Evolutionary conservation across 1,140 invertebrate genomes (phyloP), one percentile per base, ranked within the genome.

Genomic region (Ceratina japonica): DNA sequence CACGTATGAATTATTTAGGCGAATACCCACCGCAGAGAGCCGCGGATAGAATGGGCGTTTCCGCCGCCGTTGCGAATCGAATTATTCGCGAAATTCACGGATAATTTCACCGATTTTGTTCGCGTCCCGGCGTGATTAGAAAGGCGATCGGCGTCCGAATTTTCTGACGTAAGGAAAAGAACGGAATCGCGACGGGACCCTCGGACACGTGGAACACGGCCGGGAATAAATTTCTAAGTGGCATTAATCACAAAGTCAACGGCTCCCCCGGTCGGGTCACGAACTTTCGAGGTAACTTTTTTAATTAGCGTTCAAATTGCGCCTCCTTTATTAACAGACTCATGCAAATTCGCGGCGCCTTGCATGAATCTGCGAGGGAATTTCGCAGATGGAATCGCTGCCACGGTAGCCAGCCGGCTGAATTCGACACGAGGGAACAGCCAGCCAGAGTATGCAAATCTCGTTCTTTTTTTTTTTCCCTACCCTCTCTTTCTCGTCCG

Each of bases 261-360:
- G 51, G 24, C 12, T n/a, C 15, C 54, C n/a, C 16, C 8, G 7
- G 59, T 20, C 10, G n/a, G 49, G 22, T 24, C 16, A 12, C 31
- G 8, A 24, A 44, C 31, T 61, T 49, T 44, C 44, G 10, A 51
- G 31, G 59, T 18, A 81, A 82, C 64, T 82, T 81, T 82, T 81
- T 82, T 77, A 82, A 82, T 82, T 81, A 81, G 54, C 56, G 24
- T 51, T 49, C 49, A 81, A 82, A 82, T 77, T 65, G 63, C 62
- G 63, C 62, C 44, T 62, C 51, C 79, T 71, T 77, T 82, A 82
- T 71, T 82, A 82, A 81, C 61, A 56, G 44, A 22, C 61, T 66
- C 80, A 71, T 81, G 72, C 56, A 82, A 82, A 82, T 82, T 37
- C 66, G 24, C 16, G 3, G 10, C 51, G 24, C 24, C 18, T 69